These are phyloP conservation scores for Sinelater perroti DNA, from an alignment of 2,888 invertebrate species.

Conservation along the genomic window DNA sequence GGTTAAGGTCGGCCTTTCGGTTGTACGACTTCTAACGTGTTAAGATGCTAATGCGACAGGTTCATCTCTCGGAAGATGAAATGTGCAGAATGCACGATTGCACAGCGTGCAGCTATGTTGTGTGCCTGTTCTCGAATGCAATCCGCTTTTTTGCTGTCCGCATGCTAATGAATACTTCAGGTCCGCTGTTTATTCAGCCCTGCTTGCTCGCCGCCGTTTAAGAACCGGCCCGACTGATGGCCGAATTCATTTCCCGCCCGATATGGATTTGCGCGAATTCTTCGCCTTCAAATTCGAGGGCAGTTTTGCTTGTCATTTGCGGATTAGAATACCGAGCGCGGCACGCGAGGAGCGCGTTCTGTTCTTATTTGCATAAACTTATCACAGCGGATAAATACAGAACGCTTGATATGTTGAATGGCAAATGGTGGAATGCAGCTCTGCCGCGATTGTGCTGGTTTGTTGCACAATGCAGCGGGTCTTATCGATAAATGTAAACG, in stretches of 20 bases:
- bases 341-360: conserved; percentile 15
- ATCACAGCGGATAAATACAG: conserved; percentile 10
- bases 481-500: too few relatives aligned
- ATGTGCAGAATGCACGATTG: conserved; percentile 21
- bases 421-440: conserved; percentile 8
- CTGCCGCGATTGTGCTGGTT: background rate
- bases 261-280: too few relatives aligned
- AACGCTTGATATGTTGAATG: conserved; percentile 3
- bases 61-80: conserved; percentile 13
- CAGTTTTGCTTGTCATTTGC: background rate
- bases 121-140: conserved; percentile 8
- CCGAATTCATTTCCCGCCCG: too few relatives aligned
- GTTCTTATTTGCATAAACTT: conserved; percentile 15
- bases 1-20: conserved; percentile 10
- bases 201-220: too few relatives aligned
- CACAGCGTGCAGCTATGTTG: conserved; percentile 13
- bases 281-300: conserved; percentile 1
- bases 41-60: conserved; percentile 22
- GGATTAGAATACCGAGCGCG: conserved; percentile 1
- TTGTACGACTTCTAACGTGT: conserved; percentile 7
- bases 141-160: too few relatives aligned
- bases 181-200: too few relatives aligned
- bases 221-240: too few relatives aligned
- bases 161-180: too few relatives aligned
- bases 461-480: too few relatives aligned